phyloP scores from a whole-genome alignment of 2,888 invertebrate species.

The Elmis aenea region DNA sequence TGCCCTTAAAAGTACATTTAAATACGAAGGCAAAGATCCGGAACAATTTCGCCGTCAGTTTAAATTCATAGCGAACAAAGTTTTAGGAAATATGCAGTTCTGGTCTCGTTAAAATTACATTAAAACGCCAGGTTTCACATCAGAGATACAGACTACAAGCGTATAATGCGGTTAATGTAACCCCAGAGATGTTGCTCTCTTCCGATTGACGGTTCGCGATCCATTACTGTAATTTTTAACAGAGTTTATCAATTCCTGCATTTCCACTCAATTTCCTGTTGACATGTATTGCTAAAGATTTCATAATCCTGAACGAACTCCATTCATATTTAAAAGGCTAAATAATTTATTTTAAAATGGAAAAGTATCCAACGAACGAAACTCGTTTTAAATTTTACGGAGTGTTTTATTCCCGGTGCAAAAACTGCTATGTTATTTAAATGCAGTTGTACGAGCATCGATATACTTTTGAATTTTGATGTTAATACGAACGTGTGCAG shows the following conservation, averaged over 20 bases:
- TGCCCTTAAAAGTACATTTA: constrained; percentile 21
- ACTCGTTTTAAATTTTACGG: constrained; percentile 19
- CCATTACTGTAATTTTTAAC: constrained; percentile 44
- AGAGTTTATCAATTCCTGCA: constrained; percentile 43
- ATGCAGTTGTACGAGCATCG: constrained; percentile 27
- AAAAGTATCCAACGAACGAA: constrained; percentile 23
- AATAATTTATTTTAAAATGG: constrained; percentile 29
- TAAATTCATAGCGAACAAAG: constrained; percentile 31
- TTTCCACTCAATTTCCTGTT: constrained; percentile 38
- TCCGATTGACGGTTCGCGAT: constrained; percentile 36
- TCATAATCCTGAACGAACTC: constrained; percentile 14
- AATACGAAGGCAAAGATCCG: constrained; percentile 20
- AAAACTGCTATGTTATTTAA: constrained; percentile 27
- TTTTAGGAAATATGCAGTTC: constrained; percentile 35
- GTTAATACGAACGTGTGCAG: constrained; percentile 24
- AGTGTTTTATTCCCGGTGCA: constrained; percentile 13
- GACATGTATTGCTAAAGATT: constrained; percentile 30
- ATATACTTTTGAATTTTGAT: constrained; percentile 26
- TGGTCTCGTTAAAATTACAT: constrained; percentile 45
- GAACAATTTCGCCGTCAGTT: constrained; percentile 30
- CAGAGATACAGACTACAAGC: constrained; percentile 32
- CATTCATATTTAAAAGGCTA: constrained; percentile 18
- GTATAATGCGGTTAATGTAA: constrained; percentile 36
- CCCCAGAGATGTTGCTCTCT: constrained; percentile 29
- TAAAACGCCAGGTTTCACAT: constrained; percentile 43